Conservation (phyloP, 2,888 invertebrate genomes). For the Agonum fuliginosum region DNA sequence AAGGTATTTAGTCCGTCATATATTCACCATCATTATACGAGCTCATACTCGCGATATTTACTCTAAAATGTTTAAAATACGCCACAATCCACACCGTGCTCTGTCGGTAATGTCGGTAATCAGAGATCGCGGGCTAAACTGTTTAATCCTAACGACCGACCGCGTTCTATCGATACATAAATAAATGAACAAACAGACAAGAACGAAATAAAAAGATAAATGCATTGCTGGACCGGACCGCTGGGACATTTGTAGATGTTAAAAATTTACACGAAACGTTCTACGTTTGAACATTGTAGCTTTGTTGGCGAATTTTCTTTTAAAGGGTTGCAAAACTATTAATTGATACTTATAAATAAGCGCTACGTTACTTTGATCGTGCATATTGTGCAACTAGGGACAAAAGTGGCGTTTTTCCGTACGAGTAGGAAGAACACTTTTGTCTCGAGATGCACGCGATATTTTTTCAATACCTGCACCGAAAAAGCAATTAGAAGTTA, state of each 20-base stretch:
- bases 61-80: conserved; percentile 38
- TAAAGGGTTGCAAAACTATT: too few species aligned
- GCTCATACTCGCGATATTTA: neutral
- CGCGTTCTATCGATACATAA: neutral
- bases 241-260: neutral
- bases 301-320: neutral
- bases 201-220: neutral
- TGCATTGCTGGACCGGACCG: neutral
- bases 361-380: too few species aligned
- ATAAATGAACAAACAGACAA: neutral
- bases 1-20: neutral
- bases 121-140: conserved; percentile 6
- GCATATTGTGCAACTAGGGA: too few species aligned
- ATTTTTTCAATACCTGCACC: too few species aligned
- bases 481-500: too few species aligned
- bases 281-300: neutral
- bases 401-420: too few species aligned
- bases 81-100: neutral
- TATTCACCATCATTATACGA: neutral
- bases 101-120: neutral
- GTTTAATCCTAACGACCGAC: conserved; percentile 14
- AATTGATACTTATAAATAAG: too few species aligned
- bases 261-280: neutral
- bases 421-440: too few species aligned
- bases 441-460: too few species aligned